phyloP scores from a whole-genome alignment of 2,113 vertebrate species.

The Nesogale talazaci region DNA sequence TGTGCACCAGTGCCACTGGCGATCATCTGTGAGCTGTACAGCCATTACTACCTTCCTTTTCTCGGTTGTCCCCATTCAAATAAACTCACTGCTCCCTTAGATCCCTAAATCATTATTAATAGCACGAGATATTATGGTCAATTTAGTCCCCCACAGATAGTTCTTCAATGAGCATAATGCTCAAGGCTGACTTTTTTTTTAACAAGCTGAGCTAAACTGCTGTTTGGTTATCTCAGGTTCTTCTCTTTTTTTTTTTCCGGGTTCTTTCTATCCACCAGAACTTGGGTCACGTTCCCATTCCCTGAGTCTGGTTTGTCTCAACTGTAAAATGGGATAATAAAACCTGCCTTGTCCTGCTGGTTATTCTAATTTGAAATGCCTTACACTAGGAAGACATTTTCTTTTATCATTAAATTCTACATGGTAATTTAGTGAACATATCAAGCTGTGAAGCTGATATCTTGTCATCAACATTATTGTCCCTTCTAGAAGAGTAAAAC shows the following conservation, averaged over 20 bases:
- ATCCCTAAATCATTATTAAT: too few relatives aligned
- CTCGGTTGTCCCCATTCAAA: not conserved
- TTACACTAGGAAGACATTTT: not conserved
- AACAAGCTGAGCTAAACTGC: not conserved
- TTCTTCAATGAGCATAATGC: not conserved
- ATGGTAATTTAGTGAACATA: not conserved
- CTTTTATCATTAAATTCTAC: constrained; percentile 4
- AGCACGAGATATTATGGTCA: not conserved
- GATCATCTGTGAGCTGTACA: not conserved
- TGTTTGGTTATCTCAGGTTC: not conserved
- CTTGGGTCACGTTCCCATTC: not conserved
- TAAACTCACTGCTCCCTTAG: not conserved
- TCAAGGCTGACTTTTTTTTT: not conserved
- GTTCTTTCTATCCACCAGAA: not conserved
- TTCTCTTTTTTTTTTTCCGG: too few relatives aligned
- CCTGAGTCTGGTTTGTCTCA: not conserved
- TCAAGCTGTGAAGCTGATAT: not conserved
- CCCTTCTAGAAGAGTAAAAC: not conserved
- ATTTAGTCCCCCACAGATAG: not conserved
- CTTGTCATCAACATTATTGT: not conserved
- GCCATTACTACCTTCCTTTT: not conserved
- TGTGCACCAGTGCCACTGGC: not conserved
- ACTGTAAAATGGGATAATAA: not conserved
- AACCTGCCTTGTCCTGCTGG: not conserved
- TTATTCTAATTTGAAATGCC: not conserved